Base-by-base conservation (phyloP, 2,888 invertebrate species). In the Furcula furcula region DNA sequence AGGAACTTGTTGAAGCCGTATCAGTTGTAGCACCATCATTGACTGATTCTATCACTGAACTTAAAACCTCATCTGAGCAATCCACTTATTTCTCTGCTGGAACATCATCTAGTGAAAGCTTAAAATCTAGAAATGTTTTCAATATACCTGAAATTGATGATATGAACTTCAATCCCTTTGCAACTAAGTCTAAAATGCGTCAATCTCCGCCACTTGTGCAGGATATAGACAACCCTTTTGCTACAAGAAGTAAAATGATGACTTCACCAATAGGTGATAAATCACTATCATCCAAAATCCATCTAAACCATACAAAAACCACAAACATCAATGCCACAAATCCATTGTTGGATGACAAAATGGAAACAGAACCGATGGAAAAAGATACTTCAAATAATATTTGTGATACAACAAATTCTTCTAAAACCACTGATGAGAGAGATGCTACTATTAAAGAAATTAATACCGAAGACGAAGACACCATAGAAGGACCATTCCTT, bases 391-490 rank as follows among this genome's bases (percentile, higher is more conserved):
- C 52, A 14, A 43, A 31, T 10, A 64, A 74, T 47, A 31, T 55
- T 10, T 71, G 56, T 46, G 57, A 59, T 36, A 53, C 46, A 28
- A 72, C 75, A 34, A 55, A 45, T 35, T 76, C 72, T 10, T 78
- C 76, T 6, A 77, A 68, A 58, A 44, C 44, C 22, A 62, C 63
- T 18, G 69, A 75, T 34, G 71, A 74, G 7, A 73, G 55, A 51
- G 65, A 79, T 46, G 15, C 25, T n/a, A 76, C 79, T n/a, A 51
- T 71, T 2, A 54, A 46, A 34, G 83, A 85, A 61, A 44, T 80
- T 2, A 63, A 78, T 32, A 87, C 87, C 9, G 87, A 88, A 65
- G 83, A 85, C 42, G 87, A 87, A 60, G 87, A 88, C 45, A 88
- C 87, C 4, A 47, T 77, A 26, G 87, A 87, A 61, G 87, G 85